A percentile compares a stretch with the other conserved stretches of the same genome.
Conservation (phyloP, 2,113 vertebrate genomes). For the Ochotona princeps region DNA sequence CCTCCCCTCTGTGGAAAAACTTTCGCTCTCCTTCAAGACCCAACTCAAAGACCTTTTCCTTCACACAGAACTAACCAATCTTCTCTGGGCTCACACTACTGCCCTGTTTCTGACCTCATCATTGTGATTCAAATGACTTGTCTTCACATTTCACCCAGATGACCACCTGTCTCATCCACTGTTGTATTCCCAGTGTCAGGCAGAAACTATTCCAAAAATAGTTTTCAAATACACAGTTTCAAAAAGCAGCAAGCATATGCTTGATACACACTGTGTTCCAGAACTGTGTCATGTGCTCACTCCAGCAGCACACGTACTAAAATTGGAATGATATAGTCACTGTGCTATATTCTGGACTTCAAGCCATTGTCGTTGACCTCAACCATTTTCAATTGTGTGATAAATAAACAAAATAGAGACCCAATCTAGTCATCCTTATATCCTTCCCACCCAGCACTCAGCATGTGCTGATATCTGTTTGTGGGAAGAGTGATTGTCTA, state of each 20-base stretch:
- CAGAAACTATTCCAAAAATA: background rate
- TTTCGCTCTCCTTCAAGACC: background rate
- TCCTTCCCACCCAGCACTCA: background rate
- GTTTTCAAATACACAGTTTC: background rate
- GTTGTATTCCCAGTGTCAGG: background rate
- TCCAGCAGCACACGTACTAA: too few species aligned
- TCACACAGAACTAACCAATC: too few species aligned
- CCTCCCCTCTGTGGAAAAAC: background rate
- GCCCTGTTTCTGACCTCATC: background rate
- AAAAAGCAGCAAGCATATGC: background rate
- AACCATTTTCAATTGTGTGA: background rate
- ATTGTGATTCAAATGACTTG: background rate
- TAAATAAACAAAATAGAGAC: background rate
- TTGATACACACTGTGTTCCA: background rate
- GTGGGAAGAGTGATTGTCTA: background rate
- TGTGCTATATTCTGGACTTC: background rate
- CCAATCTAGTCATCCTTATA: too few species aligned
- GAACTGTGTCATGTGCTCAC: background rate
- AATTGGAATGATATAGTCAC: background rate
- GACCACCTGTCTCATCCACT: background rate
- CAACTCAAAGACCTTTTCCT: background rate
- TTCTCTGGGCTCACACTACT: background rate
- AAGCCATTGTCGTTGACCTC: background rate
- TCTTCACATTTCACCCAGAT: background rate
- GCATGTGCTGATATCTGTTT: background rate